Conservation (phyloP, 2,113 vertebrate species). For the Erpornis zantholeuca region DNA sequence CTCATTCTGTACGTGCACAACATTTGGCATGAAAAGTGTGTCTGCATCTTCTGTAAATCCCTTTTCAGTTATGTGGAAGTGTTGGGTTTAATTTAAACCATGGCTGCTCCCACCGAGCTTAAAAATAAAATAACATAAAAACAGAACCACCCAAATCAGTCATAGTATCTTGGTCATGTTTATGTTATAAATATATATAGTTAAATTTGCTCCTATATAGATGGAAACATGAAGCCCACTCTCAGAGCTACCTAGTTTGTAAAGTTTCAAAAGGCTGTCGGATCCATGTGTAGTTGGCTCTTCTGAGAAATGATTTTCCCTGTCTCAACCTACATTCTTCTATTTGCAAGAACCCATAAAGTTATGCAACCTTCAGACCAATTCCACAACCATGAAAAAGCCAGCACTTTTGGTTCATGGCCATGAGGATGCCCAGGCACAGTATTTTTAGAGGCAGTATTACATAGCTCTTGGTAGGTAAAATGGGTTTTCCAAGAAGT, state of each 20-base stretch:
- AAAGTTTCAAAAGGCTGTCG: background rate
- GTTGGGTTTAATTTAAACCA: background rate
- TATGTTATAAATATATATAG: background rate
- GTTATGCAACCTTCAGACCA: background rate
- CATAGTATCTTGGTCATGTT: background rate
- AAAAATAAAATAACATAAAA: slow-evolving; percentile 29
- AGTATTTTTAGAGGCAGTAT: background rate
- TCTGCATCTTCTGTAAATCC: slow-evolving; percentile 3
- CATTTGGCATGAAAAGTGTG: background rate
- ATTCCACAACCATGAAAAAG: background rate
- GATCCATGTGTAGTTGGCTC: background rate
- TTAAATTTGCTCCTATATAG: background rate
- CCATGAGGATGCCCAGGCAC: background rate
- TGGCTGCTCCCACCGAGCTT: background rate
- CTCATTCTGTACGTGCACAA: background rate
- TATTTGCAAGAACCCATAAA: background rate
- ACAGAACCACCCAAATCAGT: background rate
- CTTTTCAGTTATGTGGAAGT: background rate
- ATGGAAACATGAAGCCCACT: background rate
- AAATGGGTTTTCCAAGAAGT: background rate
- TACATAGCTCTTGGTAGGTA: background rate
- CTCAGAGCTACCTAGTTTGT: background rate
- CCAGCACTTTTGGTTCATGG: background rate
- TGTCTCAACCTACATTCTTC: background rate
- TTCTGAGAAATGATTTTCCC: background rate